Evolutionary conservation across 2,113 vertebrate genomes (phyloP), one percentile per base, ranked within the genome.

Genomic region (Platichthys flesus): DNA sequence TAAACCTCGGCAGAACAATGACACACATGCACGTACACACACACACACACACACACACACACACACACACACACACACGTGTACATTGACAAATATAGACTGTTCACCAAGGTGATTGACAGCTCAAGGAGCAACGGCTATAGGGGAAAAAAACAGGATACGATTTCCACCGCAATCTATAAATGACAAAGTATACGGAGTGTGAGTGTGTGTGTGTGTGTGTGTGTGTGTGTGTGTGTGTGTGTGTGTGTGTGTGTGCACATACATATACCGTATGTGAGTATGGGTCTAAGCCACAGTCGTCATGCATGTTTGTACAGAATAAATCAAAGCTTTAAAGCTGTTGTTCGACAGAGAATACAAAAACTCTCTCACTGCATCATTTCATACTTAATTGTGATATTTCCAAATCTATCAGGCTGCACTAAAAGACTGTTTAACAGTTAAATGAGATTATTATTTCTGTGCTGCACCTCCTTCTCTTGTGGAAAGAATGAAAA

Each of bases 111-210:
- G 68, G 49, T 85, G 85, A 90, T 35, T 82, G 89, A 86, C 74
- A 81, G 83, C 75, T 84, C 66, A 88, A 86, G 79, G 69, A 71
- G 60, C 76, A 86, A 81, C 74, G 81, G 70, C 69, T 47, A 75
- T 69, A 64, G 88, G 78, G 89, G 91, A 9, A 18, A 40, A 15
- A 91, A 81, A 91, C 83, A 85, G 84, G 85, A 88, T 85, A 84
- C 78, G 71, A 83, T 76, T 57, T 65, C 64, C 21, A 65, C 60
- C 37, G 13, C 37, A 69, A 71, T 64, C 60, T 84, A 86, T 82
- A 85, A 71, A 86, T 56, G 14, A 56, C 58, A 42, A 54, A 79
- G 59, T 67, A 64, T 58, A 74, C 42, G 61, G n/a, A 28, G 51
- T 20, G 79, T 71, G 56, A 56, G 63, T 64, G 61, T 83, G 28